Evolutionary conservation across 2,113 vertebrate species (phyloP), one percentile per base, ranked within the genome.

Genomic region (Larimichthys crocea): DNA sequence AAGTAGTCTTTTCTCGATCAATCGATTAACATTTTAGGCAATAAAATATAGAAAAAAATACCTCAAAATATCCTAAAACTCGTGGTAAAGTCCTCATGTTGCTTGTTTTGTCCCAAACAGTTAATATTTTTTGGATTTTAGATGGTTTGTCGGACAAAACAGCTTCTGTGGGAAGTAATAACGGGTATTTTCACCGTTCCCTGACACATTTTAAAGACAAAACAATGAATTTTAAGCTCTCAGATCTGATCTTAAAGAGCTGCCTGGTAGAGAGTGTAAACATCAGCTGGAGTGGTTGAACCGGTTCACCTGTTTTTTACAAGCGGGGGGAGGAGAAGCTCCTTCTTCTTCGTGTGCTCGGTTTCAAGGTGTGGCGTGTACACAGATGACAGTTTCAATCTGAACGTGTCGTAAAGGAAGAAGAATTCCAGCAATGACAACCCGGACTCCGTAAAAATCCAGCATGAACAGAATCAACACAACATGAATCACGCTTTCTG

Each of bases 281-380:
- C 26, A 0, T 35, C 14, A 5, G 12, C 10, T 3, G 20, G 74
- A 62, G 87, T 48, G 40, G 89, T 52, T 3, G 11, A 64, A 87
- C 92, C 82, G 20, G 93, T 90, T 92, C 65, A 24, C 76, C 31
- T 64, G 83, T 78, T 85, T 79, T 79, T 31, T 74, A 6, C 31
- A 31, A 35, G 35, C 35, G 10, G 75, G 79, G 83, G 90, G 83
- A 80, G 67, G 86, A 82, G 74, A 74, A 26, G 40, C 50, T 52
- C 3, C 29, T 60, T 40, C 59, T 40, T 24, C 52, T 12, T 73
- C 4, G 15, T 8, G 6, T 0, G 3, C 68, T 56, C 35, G 69
- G 92, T 94, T 94, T 95, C 94, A 91, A 91, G 94, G 95, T 87
- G 95, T 91, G 94, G 89, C 49, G 0, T 29, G 10, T 1, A 17